Evolutionary conservation across 1,140 invertebrate genomes (phyloP).

Genomic region (Nebria ingens): DNA sequence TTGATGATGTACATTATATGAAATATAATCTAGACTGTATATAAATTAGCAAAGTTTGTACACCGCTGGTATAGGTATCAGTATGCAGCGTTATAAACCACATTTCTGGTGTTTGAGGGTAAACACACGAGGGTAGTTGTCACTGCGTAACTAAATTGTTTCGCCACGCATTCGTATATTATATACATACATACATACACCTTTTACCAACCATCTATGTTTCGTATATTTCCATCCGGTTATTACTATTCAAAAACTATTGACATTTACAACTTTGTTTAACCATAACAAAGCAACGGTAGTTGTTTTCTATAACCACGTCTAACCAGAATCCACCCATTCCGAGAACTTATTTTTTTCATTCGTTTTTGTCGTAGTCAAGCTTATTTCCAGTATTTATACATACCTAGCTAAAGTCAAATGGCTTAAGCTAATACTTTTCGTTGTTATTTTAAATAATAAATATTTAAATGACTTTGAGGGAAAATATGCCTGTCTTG

Average conservation of each 20-base stretch:
- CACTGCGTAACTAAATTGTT: not conserved
- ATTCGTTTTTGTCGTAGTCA: too few species aligned
- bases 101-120: not conserved
- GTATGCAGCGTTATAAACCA: not conserved
- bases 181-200: not conserved
- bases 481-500: too few species aligned
- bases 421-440: too few species aligned
- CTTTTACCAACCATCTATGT: not conserved
- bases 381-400: too few species aligned
- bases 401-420: too few species aligned
- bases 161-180: not conserved
- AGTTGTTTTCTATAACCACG: not conserved
- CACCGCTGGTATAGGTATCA: not conserved
- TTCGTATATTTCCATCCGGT: not conserved
- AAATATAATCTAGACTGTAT: too few species aligned
- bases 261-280: not conserved
- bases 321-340: not conserved
- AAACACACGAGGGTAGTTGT: not conserved
- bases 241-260: not conserved
- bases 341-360: not conserved
- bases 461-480: too few species aligned
- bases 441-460: too few species aligned
- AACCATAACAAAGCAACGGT: not conserved
- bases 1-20: too few species aligned
- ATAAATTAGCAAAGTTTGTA: not conserved